Percentiles rank a stretch among this genome's conserved stretches.
These are phyloP conservation scores for Myopa testacea DNA, from an alignment of 2,888 invertebrate genomes.

Conservation along the genomic window DNA sequence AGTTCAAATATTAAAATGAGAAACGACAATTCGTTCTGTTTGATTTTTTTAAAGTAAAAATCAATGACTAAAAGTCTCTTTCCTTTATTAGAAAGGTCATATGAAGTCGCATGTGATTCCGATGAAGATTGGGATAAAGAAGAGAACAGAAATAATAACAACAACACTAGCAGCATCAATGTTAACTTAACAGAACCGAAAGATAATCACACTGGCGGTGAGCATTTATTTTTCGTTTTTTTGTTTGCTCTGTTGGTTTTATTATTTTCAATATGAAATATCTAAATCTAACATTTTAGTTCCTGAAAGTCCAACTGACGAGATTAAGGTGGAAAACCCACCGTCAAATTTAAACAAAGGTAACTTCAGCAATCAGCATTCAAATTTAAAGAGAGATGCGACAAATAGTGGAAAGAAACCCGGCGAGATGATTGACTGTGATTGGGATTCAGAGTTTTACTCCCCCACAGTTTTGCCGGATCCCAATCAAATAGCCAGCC, in stretches of 20 bases:
- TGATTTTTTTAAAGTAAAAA: not conserved
- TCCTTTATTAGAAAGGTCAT: not conserved
- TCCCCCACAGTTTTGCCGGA: conserved; percentile 42
- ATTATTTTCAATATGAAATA: not conserved
- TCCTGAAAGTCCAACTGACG: conserved; percentile 14
- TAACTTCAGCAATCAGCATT: not conserved
- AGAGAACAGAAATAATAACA: not conserved
- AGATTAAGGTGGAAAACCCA: not conserved
- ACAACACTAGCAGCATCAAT: not conserved
- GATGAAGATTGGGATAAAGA: conserved; percentile 36
- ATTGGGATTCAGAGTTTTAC: not conserved
- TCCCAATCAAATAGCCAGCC: conserved; percentile 34
- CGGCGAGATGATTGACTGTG: not conserved
- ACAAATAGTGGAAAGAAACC: not conserved
- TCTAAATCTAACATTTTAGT: conserved; percentile 8
- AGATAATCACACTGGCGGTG: conserved; percentile 12
- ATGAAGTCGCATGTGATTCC: not conserved
- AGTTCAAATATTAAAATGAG: too few relatives aligned
- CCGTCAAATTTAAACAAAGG: too few relatives aligned
- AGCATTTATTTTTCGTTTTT: conserved; percentile 1
- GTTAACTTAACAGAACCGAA: not conserved
- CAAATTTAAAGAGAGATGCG: not conserved
- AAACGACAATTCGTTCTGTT: too few relatives aligned
- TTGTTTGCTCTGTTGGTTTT: not conserved
- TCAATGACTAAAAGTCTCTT: not conserved